Percentiles rank a stretch among this genome's conserved stretches.
These are phyloP conservation scores for Apodemia zela DNA, from an alignment of 2,888 invertebrate species.

Conservation along the genomic window DNA sequence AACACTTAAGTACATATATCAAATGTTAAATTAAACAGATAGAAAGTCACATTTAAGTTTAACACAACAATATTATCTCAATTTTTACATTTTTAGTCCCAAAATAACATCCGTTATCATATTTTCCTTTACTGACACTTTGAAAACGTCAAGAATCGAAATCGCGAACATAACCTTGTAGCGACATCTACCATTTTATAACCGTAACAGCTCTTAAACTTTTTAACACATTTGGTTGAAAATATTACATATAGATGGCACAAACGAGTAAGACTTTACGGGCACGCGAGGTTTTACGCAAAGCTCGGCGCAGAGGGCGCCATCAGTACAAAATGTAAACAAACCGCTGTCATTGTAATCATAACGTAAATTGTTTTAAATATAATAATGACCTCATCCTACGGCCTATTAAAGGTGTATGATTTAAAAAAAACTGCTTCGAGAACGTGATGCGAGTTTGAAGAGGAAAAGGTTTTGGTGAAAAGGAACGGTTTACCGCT, in stretches of 20 bases:
- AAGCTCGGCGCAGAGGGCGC: too few species aligned
- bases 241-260: constrained; percentile 11
- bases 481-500: too few species aligned
- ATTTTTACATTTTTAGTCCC: constrained; percentile 26
- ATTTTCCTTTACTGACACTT: constrained; percentile 22
- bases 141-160: constrained; percentile 29
- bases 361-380: too few species aligned
- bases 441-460: too few species aligned
- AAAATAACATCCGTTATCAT: constrained; percentile 30
- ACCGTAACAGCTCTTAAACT: not conserved
- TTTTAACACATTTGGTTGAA: not conserved
- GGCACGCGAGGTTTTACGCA: too few species aligned
- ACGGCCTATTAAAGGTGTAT: too few species aligned
- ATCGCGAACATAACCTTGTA: constrained; percentile 33
- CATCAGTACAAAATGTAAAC: too few species aligned
- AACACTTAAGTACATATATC: constrained; percentile 27
- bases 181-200: constrained; percentile 48
- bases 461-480: too few species aligned
- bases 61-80: constrained; percentile 18
- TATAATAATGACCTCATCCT: too few species aligned
- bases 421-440: too few species aligned
- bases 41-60: constrained; percentile 10
- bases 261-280: not conserved
- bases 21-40: constrained; percentile 16
- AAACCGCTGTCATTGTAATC: too few species aligned